A percentile compares a stretch with the other conserved stretches of the same genome.
These are phyloP conservation scores for Plagodis dolabraria DNA, from an alignment of 2,888 invertebrate genomes.

Conservation along the genomic window DNA sequence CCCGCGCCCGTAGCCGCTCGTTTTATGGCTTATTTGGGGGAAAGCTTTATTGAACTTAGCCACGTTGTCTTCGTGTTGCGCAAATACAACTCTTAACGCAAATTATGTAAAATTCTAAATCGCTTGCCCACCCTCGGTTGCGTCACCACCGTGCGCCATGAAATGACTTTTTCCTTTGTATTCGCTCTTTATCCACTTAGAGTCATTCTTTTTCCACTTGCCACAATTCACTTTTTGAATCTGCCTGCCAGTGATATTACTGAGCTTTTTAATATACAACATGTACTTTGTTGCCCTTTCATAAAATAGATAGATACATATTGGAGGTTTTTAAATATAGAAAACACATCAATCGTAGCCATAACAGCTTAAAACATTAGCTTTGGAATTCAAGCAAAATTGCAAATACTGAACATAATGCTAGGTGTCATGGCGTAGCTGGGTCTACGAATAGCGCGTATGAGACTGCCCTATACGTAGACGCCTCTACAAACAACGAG, in stretches of 20 bases:
- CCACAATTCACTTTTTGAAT: conserved; percentile 84
- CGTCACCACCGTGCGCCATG: conserved; percentile 78
- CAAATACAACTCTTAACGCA: conserved; percentile 63
- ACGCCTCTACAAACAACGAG: conserved; percentile 37
- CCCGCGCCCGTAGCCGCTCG: conserved; percentile 79
- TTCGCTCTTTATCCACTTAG: conserved; percentile 84
- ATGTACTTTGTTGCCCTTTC: conserved; percentile 50
- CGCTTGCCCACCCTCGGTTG: conserved; percentile 48
- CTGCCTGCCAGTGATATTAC: conserved; percentile 59
- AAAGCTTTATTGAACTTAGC: conserved; percentile 84
- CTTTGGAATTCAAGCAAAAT: neutral
- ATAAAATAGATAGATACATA: neutral
- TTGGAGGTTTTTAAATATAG: conserved; percentile 2
- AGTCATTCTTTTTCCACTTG: conserved; percentile 82
- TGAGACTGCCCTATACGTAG: conserved; percentile 30
- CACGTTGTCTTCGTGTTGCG: conserved; percentile 64
- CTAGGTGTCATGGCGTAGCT: conserved; percentile 22
- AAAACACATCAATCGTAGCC: neutral
- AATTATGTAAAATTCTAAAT: conserved; percentile 53
- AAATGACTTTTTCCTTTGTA: conserved; percentile 84
- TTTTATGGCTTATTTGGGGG: conserved; percentile 85
- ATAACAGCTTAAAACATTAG: too few species aligned
- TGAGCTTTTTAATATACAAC: conserved; percentile 70
- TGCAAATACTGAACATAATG: conserved; percentile 25
- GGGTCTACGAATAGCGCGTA: conserved; percentile 31